A percentile compares a stretch with the other conserved stretches of the same genome.
phyloP scores from a whole-genome alignment of 2,797 vertebrate species.

The Enteromius mattozi region DNA sequence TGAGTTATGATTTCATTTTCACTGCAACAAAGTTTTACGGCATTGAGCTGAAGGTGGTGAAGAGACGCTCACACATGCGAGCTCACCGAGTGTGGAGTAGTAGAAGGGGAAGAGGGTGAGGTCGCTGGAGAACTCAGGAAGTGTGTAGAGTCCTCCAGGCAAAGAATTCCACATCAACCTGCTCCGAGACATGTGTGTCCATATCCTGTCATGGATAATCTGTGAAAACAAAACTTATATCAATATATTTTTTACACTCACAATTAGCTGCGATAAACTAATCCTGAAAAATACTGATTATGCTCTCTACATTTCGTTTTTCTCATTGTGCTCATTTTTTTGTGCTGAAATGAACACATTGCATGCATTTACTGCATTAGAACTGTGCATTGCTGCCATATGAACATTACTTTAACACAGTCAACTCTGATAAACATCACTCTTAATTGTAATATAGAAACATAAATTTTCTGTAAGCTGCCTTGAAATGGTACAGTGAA shows the following conservation, averaged over 20 bases:
- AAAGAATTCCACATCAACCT: conserved; percentile 80
- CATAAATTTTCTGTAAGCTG: neutral
- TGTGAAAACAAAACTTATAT: conserved; percentile 56
- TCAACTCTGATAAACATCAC: neutral
- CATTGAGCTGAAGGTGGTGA: conserved; percentile 45
- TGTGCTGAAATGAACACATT: neutral
- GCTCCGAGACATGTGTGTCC: conserved; percentile 77
- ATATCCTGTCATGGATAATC: conserved; percentile 82
- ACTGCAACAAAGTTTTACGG: conserved; percentile 56
- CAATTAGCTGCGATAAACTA: neutral
- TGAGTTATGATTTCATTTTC: conserved; percentile 71
- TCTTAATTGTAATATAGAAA: neutral
- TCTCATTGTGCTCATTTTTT: neutral
- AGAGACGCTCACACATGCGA: conserved; percentile 40
- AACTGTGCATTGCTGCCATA: neutral
- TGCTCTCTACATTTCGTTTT: neutral
- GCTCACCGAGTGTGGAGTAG: conserved; percentile 79
- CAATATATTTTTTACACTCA: conserved; percentile 6
- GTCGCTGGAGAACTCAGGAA: conserved; percentile 81
- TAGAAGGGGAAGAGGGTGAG: conserved; percentile 81
- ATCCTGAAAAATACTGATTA: neutral
- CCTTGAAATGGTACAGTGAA: neutral
- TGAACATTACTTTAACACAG: neutral
- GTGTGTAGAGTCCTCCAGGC: conserved; percentile 79
- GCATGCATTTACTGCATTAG: neutral